These are phyloP conservation scores for Chaetodon auriga DNA, from an alignment of 2,113 vertebrate genomes.

Conservation along the genomic window DNA sequence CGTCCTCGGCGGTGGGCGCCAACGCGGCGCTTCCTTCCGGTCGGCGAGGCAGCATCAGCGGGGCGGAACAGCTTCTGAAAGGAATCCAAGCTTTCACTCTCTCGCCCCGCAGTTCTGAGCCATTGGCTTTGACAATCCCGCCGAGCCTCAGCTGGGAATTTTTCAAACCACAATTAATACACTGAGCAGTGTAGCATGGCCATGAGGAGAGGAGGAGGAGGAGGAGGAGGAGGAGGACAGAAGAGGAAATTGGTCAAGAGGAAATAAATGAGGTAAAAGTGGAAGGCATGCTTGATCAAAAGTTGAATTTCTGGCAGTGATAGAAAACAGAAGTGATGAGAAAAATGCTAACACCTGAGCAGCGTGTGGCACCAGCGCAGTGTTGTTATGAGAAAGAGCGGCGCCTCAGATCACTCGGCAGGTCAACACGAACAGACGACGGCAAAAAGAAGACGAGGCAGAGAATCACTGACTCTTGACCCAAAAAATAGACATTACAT, in stretches of 20 bases:
- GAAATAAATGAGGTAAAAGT: slow-evolving; percentile 56
- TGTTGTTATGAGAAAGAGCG: neutral
- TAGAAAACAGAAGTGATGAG: slow-evolving; percentile 6
- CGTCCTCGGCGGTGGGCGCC: slow-evolving; percentile 31
- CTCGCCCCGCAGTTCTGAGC: slow-evolving; percentile 67
- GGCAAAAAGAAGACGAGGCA: slow-evolving; percentile 28
- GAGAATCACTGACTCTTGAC: slow-evolving; percentile 44
- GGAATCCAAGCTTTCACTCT: slow-evolving; percentile 57
- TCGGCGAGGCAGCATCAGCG: slow-evolving; percentile 22
- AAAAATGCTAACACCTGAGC: neutral
- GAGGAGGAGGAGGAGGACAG: slow-evolving; percentile 5
- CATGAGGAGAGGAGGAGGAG: slow-evolving; percentile 17
- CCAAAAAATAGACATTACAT: slow-evolving; percentile 13
- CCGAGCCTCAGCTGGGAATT: slow-evolving; percentile 63
- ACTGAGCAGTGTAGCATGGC: slow-evolving; percentile 62
- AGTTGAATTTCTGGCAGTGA: slow-evolving; percentile 9
- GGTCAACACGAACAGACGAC: slow-evolving; percentile 18
- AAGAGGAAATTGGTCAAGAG: slow-evolving; percentile 39
- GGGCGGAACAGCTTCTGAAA: slow-evolving; percentile 57
- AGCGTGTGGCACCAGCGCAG: neutral
- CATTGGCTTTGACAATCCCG: slow-evolving; percentile 65
- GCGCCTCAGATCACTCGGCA: slow-evolving; percentile 20
- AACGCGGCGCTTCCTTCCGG: slow-evolving; percentile 31
- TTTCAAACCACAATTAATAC: slow-evolving; percentile 74
- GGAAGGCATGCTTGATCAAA: slow-evolving; percentile 28